These are phyloP conservation scores for Chironomus striatipennis DNA, from an alignment of 1,140 invertebrate species.

Conservation along the genomic window DNA sequence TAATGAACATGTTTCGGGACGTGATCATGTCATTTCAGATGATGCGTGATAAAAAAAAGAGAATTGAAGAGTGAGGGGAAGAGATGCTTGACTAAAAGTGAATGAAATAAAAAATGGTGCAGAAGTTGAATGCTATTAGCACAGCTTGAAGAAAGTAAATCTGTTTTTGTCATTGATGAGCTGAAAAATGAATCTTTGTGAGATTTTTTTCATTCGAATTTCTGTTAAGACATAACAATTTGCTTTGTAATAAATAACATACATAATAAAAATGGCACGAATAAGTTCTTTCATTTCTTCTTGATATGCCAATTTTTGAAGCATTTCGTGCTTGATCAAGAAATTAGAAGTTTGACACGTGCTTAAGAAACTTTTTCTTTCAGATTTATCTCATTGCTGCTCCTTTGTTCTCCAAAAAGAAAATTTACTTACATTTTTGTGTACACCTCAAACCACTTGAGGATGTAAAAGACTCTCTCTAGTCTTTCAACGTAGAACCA, in stretches of 20 bases:
- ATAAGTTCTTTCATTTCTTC: background rate
- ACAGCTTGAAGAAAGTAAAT: background rate
- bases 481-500: no score
- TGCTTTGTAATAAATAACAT: no score
- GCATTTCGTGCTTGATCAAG: background rate
- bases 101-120: background rate
- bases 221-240: no score
- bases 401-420: background rate
- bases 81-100: no score
- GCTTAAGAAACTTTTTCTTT: background rate
- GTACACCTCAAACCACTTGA: background rate
- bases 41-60: background rate
- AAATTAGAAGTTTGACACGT: background rate
- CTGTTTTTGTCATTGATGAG: background rate
- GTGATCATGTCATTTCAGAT: background rate
- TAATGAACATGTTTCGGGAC: slow-evolving; percentile 3
- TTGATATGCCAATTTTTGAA: background rate
- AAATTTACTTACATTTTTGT: background rate
- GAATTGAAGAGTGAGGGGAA: background rate
- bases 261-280: background rate
- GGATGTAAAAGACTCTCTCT: no score
- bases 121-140: background rate
- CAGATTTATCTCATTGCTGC: background rate
- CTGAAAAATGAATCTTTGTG: background rate
- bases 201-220: no score